Base-by-base conservation (phyloP, 2,113 vertebrate genomes). In the Nesoenas mayeri region DNA sequence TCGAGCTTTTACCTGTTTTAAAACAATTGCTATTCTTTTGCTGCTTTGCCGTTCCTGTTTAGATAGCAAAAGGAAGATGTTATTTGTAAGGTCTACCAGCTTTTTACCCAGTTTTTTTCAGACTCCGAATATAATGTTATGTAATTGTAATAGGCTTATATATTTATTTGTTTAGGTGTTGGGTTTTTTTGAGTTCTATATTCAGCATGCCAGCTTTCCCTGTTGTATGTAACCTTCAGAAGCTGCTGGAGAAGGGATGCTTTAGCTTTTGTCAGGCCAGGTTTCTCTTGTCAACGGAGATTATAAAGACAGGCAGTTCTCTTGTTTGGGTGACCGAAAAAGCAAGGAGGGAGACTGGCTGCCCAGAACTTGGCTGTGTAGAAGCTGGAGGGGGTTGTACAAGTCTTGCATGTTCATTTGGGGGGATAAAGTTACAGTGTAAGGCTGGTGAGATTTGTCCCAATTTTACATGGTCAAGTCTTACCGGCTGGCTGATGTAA, bases 401-500 rank as follows among this genome's bases (percentile, higher is more conserved):
- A 57, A 58, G 38, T 64, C 48, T 65, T 51, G 11, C 0, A 1
- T 36, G 53, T 56, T 71, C 32, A 11, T 5, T 34, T 34, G 18
- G 6, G 11, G 5, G 40, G 10, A 26, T 2, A 6, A 13, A 53
- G 20, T 40, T 48, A 6, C 0, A 15, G 21, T 15, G 7, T 54
- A 38, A 34, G 44, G 10, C 47, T 66, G 31, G 9, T 47, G 44
- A 38, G 17, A 67, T 10, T 38, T 69, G 11, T 32, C 3, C 2
- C 3, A 12, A 12, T 36, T 75, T 56, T 47, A 21, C 11, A 21
- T 48, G 12, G 16, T 58, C 10, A n/a, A 9, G 24, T n/a, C n/a
- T 79, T 67, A 12, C 3, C 13, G 38, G 25, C 16, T 90, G 61
- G 60, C 8, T 57, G 48, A 44, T 18, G 2, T 31, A 50, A 38